Evolutionary conservation across 1,140 invertebrate species (phyloP).

Genomic region (Adelges cooleyi): DNA sequence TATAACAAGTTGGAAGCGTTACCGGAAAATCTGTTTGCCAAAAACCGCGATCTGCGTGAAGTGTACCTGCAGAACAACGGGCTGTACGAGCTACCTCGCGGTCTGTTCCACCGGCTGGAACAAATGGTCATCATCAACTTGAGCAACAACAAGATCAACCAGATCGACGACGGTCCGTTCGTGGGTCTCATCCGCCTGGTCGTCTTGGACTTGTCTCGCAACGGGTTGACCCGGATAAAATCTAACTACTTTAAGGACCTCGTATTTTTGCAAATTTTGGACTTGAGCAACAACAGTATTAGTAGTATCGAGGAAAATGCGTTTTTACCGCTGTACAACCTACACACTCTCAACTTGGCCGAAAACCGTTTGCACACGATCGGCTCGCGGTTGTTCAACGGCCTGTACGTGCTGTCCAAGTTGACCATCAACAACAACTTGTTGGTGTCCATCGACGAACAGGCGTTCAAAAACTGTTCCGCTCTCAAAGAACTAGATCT

Average conservation of each 20-base stretch:
- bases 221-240: conserved; percentile 67
- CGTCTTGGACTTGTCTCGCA: conserved; percentile 72
- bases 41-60: conserved; percentile 63
- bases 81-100: conserved; percentile 60
- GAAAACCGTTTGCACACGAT: conserved; percentile 71
- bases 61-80: conserved; percentile 72
- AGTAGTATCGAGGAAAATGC: conserved; percentile 74
- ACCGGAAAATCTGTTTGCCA: conserved; percentile 64
- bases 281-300: conserved; percentile 76
- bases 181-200: conserved; percentile 69
- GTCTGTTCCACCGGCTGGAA: conserved; percentile 70
- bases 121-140: conserved; percentile 74
- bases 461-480: conserved; percentile 81
- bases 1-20: conserved; percentile 64
- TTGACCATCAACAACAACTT: conserved; percentile 74
- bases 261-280: conserved; percentile 73
- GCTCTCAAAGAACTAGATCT: conserved; percentile 82
- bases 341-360: conserved; percentile 73
- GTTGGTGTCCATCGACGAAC: conserved; percentile 62
- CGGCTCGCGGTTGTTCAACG: conserved; percentile 70
- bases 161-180: conserved; percentile 70
- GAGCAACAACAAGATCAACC: conserved; percentile 72
- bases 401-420: conserved; percentile 68
- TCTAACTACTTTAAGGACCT: conserved; percentile 75
- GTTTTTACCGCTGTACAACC: conserved; percentile 71